Conservation (phyloP, 2,797 vertebrate species). For the Novumbra hubbsi region DNA sequence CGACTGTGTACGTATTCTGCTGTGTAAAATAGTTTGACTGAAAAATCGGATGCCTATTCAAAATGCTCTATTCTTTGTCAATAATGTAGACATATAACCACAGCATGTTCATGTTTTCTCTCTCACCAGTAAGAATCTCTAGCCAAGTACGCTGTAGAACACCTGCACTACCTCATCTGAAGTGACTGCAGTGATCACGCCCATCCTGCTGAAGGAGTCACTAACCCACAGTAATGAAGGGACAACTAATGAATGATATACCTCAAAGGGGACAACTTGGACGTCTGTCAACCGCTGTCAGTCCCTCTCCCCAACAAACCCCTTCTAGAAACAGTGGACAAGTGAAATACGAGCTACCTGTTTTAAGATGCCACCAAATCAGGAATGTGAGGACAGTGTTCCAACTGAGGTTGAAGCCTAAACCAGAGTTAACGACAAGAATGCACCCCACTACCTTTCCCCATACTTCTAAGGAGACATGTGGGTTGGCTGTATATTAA, state of each 20-base stretch:
- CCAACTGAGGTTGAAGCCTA: background rate
- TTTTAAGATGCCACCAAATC: constrained; percentile 3
- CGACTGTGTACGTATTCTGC: background rate
- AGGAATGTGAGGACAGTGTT: background rate
- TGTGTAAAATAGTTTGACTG: background rate
- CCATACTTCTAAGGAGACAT: background rate
- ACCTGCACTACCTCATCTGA: constrained; percentile 77
- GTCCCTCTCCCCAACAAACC: background rate
- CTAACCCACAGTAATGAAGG: background rate
- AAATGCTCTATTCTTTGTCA: background rate
- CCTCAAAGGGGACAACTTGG: background rate
- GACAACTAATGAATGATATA: background rate
- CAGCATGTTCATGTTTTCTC: background rate
- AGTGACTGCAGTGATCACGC: constrained; percentile 52
- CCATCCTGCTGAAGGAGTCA: constrained; percentile 29
- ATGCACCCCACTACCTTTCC: background rate
- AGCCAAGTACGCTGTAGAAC: constrained; percentile 43
- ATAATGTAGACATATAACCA: background rate
- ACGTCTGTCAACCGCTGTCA: background rate
- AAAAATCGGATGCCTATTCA: background rate
- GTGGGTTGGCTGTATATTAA: background rate
- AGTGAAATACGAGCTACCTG: background rate
- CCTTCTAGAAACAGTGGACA: constrained; percentile 21
- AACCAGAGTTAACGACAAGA: background rate
- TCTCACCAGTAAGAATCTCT: constrained; percentile 60